Percentiles rank a stretch among this genome's conserved stretches.
phyloP scores from a whole-genome alignment of 2,797 vertebrate species.

The Crax fasciolata region DNA sequence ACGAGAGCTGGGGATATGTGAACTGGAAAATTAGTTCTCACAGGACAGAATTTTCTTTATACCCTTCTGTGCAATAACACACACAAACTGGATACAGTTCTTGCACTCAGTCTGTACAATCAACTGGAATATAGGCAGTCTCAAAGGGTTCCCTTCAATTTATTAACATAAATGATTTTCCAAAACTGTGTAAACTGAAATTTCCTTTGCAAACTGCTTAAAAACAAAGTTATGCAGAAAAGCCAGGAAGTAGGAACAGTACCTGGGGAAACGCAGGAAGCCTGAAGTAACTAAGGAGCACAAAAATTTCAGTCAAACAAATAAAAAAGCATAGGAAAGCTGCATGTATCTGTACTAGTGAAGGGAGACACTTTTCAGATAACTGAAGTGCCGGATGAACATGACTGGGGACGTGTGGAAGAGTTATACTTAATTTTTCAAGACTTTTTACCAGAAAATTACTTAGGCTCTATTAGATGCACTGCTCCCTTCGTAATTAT shows the following conservation, averaged over 20 bases:
- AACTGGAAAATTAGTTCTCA: constrained; percentile 33
- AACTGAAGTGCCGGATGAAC: constrained; percentile 31
- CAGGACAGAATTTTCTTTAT: neutral
- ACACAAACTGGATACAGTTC: constrained; percentile 1
- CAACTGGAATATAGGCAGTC: neutral
- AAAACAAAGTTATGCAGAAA: constrained; percentile 28
- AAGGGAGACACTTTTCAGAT: constrained; percentile 54
- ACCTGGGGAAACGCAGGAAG: constrained; percentile 39
- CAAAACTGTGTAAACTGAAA: constrained; percentile 29
- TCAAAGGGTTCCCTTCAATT: constrained; percentile 18
- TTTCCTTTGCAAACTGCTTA: constrained; percentile 51
- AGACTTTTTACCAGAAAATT: constrained; percentile 47
- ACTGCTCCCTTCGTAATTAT: constrained; percentile 32
- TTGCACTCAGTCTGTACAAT: neutral
- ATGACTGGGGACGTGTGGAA: neutral
- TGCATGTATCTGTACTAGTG: neutral
- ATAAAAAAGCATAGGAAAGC: neutral
- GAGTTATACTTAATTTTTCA: constrained; percentile 47
- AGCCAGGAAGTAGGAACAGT: constrained; percentile 44
- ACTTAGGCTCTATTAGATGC: neutral
- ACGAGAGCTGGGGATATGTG: neutral
- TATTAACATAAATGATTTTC: constrained; percentile 38
- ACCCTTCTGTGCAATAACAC: neutral
- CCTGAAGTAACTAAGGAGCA: constrained; percentile 36
- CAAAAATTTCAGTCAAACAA: constrained; percentile 43